Percentiles rank a stretch among this genome's conserved stretches.
Conservation (phyloP, 2,113 vertebrate species). For the Trematomus loennbergii region DNA sequence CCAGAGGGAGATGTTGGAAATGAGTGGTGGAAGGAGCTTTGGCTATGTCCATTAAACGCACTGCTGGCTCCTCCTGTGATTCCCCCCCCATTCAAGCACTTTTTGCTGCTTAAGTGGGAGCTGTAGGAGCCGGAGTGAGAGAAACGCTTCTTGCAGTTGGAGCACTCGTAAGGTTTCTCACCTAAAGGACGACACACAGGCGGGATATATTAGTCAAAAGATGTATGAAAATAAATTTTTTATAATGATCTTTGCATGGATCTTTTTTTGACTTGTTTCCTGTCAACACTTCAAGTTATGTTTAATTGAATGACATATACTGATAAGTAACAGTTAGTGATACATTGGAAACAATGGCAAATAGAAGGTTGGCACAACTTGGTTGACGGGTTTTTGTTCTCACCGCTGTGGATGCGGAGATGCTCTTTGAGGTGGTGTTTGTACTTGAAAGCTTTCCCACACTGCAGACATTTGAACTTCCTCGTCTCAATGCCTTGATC, state of each 20-base stretch:
- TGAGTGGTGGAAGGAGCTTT: constrained; percentile 69
- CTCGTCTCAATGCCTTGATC: constrained; percentile 82
- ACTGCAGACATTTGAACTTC: constrained; percentile 88
- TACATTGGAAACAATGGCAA: constrained; percentile 55
- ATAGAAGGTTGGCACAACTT: constrained; percentile 42
- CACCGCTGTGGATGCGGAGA: constrained; percentile 89
- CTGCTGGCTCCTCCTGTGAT: constrained; percentile 49
- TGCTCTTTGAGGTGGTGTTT: constrained; percentile 91
- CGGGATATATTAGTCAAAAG: constrained; percentile 5
- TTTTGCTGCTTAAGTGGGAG: constrained; percentile 89
- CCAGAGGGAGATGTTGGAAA: constrained; percentile 77
- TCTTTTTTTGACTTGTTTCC: constrained; percentile 21
- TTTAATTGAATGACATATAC: constrained; percentile 55
- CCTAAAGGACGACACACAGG: constrained; percentile 71
- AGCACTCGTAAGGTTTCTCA: constrained; percentile 88
- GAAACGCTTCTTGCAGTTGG: constrained; percentile 88
- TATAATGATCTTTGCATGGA: constrained; percentile 25
- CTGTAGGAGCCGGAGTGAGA: constrained; percentile 90
- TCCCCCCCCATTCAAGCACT: constrained; percentile 81
- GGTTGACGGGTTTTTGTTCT: constrained; percentile 68
- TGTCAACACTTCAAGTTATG: constrained; percentile 40
- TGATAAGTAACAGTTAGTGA: constrained; percentile 57
- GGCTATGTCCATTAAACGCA: constrained; percentile 72
- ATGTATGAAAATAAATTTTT: constrained; percentile 30
- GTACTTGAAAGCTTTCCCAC: constrained; percentile 90